phyloP scores from a whole-genome alignment of 2,888 invertebrate species.

The Zaprionus bogoriensis region DNA sequence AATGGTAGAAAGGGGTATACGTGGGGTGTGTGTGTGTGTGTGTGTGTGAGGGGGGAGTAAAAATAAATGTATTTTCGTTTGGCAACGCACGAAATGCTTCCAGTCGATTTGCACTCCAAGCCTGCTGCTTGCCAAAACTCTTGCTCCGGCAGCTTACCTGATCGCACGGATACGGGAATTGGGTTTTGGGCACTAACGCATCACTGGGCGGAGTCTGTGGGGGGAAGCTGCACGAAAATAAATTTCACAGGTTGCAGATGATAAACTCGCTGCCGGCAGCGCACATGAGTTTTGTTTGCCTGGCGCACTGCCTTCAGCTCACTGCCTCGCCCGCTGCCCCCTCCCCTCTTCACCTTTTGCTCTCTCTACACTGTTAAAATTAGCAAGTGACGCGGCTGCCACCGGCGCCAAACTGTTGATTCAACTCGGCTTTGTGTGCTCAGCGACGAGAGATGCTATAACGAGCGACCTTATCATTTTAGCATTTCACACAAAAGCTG shows the following conservation, averaged over 20 bases:
- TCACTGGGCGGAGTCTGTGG: conserved; percentile 63
- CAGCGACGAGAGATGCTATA: conserved; percentile 44
- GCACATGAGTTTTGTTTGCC: conserved; percentile 25
- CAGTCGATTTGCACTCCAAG: conserved; percentile 65
- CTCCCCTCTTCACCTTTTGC: neutral
- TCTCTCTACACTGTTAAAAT: conserved; percentile 52
- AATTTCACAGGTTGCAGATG: conserved; percentile 61
- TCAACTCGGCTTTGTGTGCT: conserved; percentile 49
- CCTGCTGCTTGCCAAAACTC: conserved; percentile 52
- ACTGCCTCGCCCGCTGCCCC: neutral
- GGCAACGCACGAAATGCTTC: conserved; percentile 68
- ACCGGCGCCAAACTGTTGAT: conserved; percentile 70
- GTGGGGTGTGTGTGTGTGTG: neutral
- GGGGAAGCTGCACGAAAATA: conserved; percentile 71
- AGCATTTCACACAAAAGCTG: conserved; percentile 59
- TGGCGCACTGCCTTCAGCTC: neutral
- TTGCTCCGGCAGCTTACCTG: conserved; percentile 30
- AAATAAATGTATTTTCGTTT: conserved; percentile 12
- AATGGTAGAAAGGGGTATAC: neutral
- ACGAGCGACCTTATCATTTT: conserved; percentile 64
- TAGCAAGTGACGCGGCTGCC: conserved; percentile 55
- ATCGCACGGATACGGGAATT: neutral
- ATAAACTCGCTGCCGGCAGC: conserved; percentile 41
- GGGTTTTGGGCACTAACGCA: conserved; percentile 55
- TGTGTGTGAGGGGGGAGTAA: neutral